phyloP scores from a whole-genome alignment of 2,888 invertebrate genomes.

The Steinernema carpocapsae region DNA sequence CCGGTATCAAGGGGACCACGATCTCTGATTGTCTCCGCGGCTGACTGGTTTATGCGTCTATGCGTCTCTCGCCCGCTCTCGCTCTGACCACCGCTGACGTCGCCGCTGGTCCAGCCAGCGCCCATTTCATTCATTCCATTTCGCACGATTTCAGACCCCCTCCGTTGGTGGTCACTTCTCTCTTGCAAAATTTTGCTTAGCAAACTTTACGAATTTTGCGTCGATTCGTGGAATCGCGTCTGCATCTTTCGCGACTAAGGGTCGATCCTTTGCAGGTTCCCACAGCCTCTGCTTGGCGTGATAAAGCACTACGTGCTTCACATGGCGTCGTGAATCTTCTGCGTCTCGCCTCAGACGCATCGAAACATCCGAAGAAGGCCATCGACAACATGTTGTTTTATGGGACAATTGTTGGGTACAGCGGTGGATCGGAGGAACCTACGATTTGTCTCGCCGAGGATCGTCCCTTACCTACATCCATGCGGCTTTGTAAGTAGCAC shows the following conservation, averaged over 20 bases:
- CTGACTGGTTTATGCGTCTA: neutral
- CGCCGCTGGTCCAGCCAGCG: slow-evolving; percentile 32
- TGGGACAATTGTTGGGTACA: neutral
- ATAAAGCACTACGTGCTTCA: slow-evolving; percentile 1
- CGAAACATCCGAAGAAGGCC: no score
- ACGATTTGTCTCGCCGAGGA: slow-evolving; percentile 2
- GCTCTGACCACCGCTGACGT: slow-evolving; percentile 28
- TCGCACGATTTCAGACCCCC: slow-evolving; percentile 4
- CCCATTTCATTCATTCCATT: slow-evolving; percentile 31
- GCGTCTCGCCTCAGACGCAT: neutral
- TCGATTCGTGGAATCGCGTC: neutral
- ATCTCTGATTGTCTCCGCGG: neutral
- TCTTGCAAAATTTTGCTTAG: neutral
- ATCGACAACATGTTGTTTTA: no score
- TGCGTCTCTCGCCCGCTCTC: neutral
- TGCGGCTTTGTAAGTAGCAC: slow-evolving; percentile 16
- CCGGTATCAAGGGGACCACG: slow-evolving; percentile 11
- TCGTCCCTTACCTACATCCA: neutral
- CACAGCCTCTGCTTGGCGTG: neutral
- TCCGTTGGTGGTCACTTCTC: neutral
- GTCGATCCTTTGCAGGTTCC: neutral
- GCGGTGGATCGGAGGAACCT: neutral
- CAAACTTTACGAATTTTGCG: neutral
- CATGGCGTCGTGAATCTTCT: no score
- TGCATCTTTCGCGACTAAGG: neutral